These are phyloP conservation scores for Salminus brasiliensis DNA, from an alignment of 2,113 vertebrate species.

Conservation along the genomic window DNA sequence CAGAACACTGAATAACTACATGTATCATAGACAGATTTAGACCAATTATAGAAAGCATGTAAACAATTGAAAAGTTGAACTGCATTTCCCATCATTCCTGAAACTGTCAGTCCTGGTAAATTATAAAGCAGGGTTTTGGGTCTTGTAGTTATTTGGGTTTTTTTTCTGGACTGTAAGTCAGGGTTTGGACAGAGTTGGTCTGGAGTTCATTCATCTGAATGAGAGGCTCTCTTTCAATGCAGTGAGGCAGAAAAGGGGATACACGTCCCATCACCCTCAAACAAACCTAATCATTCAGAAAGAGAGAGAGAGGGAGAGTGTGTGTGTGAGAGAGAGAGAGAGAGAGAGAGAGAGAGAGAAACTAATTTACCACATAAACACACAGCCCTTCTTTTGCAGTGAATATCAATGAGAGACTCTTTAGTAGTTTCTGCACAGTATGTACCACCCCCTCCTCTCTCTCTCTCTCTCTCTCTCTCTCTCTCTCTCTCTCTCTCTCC, in stretches of 20 bases:
- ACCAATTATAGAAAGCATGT: too few relatives aligned
- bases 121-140: neutral
- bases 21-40: too few relatives aligned
- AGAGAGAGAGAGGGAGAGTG: conserved; percentile 18
- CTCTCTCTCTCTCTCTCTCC: conserved; percentile 27
- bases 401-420: conserved; percentile 58
- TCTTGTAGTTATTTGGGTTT: too few relatives aligned
- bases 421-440: conserved; percentile 47
- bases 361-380: conserved; percentile 24
- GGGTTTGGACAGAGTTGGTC: neutral
- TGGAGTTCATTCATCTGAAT: neutral
- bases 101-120: neutral
- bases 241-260: neutral
- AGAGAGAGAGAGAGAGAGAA: neutral
- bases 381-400: conserved; percentile 38
- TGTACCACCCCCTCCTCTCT: conserved; percentile 34
- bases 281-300: conserved; percentile 26
- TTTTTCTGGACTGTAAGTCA: neutral
- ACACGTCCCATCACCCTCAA: conserved; percentile 16
- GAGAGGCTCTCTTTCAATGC: neutral
- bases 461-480: conserved; percentile 37
- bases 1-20: too few relatives aligned
- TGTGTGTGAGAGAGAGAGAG: neutral
- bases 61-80: too few relatives aligned
- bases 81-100: neutral